Evolutionary conservation across 64 coral and sea anemone species (phyloP), one percentile per base, ranked within the genome.

Genomic region (Pocillopora verrucosa): DNA sequence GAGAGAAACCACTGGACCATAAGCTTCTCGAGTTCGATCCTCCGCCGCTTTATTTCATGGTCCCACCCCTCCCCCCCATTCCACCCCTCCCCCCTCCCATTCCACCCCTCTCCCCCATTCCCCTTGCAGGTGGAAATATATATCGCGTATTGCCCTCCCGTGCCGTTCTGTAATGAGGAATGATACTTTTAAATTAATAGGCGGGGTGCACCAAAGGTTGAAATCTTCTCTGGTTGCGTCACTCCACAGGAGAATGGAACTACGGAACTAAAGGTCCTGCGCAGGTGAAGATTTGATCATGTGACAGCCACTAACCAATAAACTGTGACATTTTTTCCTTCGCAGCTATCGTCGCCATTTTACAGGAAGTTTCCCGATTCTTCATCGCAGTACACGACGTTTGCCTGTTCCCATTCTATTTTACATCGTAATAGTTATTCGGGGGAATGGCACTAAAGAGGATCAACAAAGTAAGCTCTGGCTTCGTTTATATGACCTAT

Each of bases 381-480:
- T 58, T 41, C 35, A 57, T 80, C 61, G 75, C 60, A 73, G 58
- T 30, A 35, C 76, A 60, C 16, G 13, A 92, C 80, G 82, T 90
- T 90, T 88, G 90, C 78, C 57, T 84, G 83, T 74, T 96, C 81
- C 38, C 79, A 78, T 62, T 73, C 73, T 90, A 36, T 30, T 74
- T 61, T 58, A 36, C 88, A 86, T 65, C 78, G 58, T 65, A 85
- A 83, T 86, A 85, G 73, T 61, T 78, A 88, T 34, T 90, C 83
- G 60, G 89, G 86, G 58, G 67, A 64, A 99, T 99, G 97, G 97
- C 97, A 62, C 92, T 99, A 84, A 99, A 95, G 93, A 91, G 97
- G 87, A 99, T 99, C 84, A 95, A 99, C 82, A 99, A 99, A 93
- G 97, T 99, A 95, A 90, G 91, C 63, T 91, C 75, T 59, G 14